phyloP scores from a whole-genome alignment of 2,797 vertebrate species.

The Lerista edwardsae region DNA sequence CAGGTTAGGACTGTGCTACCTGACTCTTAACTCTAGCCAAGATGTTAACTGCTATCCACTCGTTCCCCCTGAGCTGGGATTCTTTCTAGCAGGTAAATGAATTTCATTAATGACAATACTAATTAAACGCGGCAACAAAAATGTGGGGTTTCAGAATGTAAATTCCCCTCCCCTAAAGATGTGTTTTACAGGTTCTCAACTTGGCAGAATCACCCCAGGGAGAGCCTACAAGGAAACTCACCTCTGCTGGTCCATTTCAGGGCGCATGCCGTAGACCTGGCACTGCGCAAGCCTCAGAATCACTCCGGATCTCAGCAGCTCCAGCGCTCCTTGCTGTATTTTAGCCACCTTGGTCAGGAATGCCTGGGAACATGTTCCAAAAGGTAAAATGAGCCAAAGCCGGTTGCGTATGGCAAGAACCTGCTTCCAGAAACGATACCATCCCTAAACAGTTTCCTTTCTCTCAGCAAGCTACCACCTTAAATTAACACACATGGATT shows the following conservation, averaged over 20 bases:
- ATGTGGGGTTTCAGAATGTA: neutral
- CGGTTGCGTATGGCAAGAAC: neutral
- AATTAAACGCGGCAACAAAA: neutral
- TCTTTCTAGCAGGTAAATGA: neutral
- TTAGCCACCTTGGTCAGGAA: slow-evolving; percentile 94
- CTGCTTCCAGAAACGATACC: neutral
- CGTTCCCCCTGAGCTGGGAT: neutral
- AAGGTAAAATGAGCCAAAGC: neutral
- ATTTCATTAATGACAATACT: neutral
- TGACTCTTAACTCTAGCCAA: neutral
- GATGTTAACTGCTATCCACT: neutral
- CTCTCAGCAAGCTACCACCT: neutral
- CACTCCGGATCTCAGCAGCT: slow-evolving; percentile 92
- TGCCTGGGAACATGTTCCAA: slow-evolving; percentile 78
- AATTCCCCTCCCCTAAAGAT: neutral
- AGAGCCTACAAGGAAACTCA: slow-evolving; percentile 63
- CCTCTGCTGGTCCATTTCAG: slow-evolving; percentile 90
- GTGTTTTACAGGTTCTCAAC: neutral
- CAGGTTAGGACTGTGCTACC: too few species aligned
- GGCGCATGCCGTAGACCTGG: slow-evolving; percentile 95
- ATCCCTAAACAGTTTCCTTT: neutral
- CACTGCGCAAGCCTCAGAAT: slow-evolving; percentile 92
- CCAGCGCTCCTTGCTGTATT: slow-evolving; percentile 89
- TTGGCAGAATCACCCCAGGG: neutral
- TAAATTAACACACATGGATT: neutral